A percentile compares a stretch with the other conserved stretches of the same genome.
Conservation (phyloP, 1,140 invertebrate species). For the Papilio polytes region DNA sequence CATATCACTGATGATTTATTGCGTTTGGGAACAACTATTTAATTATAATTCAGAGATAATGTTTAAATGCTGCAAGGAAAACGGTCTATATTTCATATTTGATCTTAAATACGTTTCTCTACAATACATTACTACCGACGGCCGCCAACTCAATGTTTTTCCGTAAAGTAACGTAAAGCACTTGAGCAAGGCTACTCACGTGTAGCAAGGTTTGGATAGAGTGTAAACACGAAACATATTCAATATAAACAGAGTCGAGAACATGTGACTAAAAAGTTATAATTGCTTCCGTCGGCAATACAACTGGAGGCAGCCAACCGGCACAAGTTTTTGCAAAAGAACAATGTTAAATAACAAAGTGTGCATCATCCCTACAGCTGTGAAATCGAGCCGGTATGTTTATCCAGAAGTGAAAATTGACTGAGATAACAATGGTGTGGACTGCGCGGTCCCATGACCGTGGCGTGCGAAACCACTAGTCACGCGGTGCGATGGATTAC, state of each 20-base stretch:
- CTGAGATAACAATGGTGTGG: neutral
- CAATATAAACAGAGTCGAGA: neutral
- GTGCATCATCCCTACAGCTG: neutral
- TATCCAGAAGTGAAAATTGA: conserved; percentile 8
- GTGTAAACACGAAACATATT: neutral
- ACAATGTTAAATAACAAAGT: neutral
- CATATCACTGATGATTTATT: neutral
- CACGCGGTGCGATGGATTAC: neutral
- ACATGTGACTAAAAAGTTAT: conserved; percentile 1
- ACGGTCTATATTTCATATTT: neutral
- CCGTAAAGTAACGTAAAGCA: neutral
- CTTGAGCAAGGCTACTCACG: neutral
- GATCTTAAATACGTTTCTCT: neutral
- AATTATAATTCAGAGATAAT: neutral
- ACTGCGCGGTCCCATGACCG: neutral
- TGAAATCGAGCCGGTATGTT: neutral
- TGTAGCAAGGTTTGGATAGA: neutral
- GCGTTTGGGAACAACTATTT: neutral
- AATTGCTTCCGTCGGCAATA: neutral
- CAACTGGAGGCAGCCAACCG: neutral
- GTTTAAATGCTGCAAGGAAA: neutral
- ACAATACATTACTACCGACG: neutral
- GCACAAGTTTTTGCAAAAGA: conserved; percentile 1
- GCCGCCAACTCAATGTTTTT: neutral
- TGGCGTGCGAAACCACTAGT: conserved; percentile 3